Conservation (phyloP, 2,113 vertebrate species). For the Channa maculata region DNA sequence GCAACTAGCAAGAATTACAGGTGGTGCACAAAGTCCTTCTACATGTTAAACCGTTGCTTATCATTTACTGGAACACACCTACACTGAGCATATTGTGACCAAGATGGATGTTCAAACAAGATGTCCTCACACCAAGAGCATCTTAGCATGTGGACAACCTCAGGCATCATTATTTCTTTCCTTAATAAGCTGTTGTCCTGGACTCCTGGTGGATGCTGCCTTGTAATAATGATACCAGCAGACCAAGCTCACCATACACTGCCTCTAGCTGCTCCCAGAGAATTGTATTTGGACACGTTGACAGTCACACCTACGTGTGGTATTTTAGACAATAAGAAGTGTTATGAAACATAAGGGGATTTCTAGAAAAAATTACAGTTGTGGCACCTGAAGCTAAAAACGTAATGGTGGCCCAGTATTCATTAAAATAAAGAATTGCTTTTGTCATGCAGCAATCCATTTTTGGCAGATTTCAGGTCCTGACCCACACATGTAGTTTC, state of each 20-base stretch:
- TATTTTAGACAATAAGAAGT: conserved; percentile 13
- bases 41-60: not conserved
- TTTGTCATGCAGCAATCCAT: conserved; percentile 31
- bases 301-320: conserved; percentile 4
- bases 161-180: conserved; percentile 54
- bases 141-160: conserved; percentile 26
- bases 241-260: not conserved
- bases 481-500: conserved; percentile 3
- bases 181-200: conserved; percentile 40
- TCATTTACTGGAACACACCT: conserved; percentile 20
- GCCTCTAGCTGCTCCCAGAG: conserved; percentile 4
- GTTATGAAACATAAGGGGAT: conserved; percentile 11
- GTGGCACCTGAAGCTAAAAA: not conserved
- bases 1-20: conserved; percentile 16
- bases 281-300: conserved; percentile 23
- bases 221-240: conserved; percentile 34
- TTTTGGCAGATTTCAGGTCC: conserved; percentile 35
- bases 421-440: conserved; percentile 20
- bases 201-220: conserved; percentile 24
- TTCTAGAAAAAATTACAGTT: not conserved
- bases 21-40: conserved; percentile 1
- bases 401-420: not conserved
- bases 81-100: conserved; percentile 3
- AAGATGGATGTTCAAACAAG: conserved; percentile 7
- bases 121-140: conserved; percentile 1